Evolutionary conservation across 2,888 invertebrate genomes (phyloP).

Genomic region (Meteorus cinctellus): DNA sequence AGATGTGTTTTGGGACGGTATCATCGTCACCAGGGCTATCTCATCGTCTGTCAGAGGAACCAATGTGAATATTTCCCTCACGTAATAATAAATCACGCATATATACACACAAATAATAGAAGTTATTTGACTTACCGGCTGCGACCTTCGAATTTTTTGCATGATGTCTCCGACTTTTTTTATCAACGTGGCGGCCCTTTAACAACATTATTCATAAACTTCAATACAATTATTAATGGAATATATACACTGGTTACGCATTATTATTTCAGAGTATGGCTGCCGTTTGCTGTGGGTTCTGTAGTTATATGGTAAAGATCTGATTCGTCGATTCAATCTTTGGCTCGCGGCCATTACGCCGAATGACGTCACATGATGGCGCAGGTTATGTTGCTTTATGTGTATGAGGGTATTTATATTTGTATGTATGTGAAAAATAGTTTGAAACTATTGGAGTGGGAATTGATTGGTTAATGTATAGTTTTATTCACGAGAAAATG

Average conservation of each 20-base stretch:
- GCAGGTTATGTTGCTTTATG: constrained; percentile 39
- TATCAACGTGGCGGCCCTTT: constrained; percentile 64
- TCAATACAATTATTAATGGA: constrained; percentile 54
- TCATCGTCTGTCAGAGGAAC: constrained; percentile 61
- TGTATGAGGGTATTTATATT: constrained; percentile 41
- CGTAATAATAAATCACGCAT: not conserved
- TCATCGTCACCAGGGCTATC: constrained; percentile 57
- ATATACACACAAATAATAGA: constrained; percentile 34
- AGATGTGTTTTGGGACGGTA: not conserved
- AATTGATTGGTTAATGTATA: too few relatives aligned
- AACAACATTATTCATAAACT: constrained; percentile 66
- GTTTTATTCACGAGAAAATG: too few relatives aligned
- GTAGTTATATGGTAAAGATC: constrained; percentile 38
- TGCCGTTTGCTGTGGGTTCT: constrained; percentile 65
- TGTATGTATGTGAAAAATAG: not conserved
- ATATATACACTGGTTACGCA: constrained; percentile 61
- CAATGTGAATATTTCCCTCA: constrained; percentile 54
- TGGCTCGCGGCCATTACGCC: constrained; percentile 64
- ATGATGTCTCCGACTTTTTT: constrained; percentile 68
- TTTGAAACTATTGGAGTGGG: not conserved
- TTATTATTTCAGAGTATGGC: constrained; percentile 66
- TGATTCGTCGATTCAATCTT: constrained; percentile 59
- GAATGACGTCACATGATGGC: constrained; percentile 48
- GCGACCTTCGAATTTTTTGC: constrained; percentile 66
- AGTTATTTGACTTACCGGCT: constrained; percentile 67